Evolutionary conservation across 2,113 vertebrate species (phyloP).

Genomic region (Camelus bactrianus): DNA sequence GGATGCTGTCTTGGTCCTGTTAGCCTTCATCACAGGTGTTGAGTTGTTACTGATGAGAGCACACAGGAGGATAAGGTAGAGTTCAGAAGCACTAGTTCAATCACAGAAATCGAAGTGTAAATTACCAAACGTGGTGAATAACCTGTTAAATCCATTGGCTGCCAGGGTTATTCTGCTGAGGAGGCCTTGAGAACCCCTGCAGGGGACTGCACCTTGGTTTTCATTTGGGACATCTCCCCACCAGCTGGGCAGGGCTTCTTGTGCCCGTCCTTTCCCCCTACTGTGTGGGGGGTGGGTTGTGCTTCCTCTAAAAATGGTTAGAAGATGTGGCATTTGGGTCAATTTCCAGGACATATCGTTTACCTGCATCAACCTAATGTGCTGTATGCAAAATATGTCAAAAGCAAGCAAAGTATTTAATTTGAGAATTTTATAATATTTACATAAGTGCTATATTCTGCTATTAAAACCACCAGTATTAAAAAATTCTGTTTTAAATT

Average conservation of each 20-base stretch:
- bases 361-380: slow-evolving; percentile 11
- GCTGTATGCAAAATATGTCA: slow-evolving; percentile 31
- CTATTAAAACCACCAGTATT: slow-evolving; percentile 14
- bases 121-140: not conserved
- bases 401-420: slow-evolving; percentile 28
- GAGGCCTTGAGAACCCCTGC: not conserved
- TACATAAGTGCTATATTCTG: slow-evolving; percentile 6
- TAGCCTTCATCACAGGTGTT: not conserved
- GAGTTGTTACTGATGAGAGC: not conserved
- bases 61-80: no score
- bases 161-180: not conserved
- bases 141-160: not conserved
- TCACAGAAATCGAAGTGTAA: not conserved
- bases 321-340: not conserved
- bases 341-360: not conserved
- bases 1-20: not conserved
- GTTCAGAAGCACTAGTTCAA: not conserved
- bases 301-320: not conserved
- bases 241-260: not conserved
- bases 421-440: slow-evolving; percentile 53
- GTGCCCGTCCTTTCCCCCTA: not conserved
- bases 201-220: not conserved
- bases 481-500: slow-evolving; percentile 48
- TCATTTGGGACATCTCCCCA: not conserved
- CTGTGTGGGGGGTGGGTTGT: not conserved